A percentile compares a stretch with the other conserved stretches of the same genome.
These are phyloP conservation scores for Rhodinocichla rosea DNA, from an alignment of 2,113 vertebrate species.

Conservation along the genomic window DNA sequence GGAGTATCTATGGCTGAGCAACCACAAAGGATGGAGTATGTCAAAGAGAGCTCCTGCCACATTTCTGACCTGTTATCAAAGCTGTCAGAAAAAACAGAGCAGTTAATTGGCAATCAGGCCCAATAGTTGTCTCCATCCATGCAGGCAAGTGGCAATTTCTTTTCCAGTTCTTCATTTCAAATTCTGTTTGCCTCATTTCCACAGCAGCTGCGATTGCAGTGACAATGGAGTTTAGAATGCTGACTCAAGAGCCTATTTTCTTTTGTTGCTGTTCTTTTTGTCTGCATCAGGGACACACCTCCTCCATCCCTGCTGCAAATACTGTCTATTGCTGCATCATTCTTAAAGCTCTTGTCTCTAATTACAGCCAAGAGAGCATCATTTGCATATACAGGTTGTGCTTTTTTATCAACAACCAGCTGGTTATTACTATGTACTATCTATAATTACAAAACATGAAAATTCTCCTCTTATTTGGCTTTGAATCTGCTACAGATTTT, in stretches of 20 bases:
- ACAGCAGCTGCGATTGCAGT: neutral
- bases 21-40: neutral
- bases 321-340: neutral
- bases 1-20: neutral
- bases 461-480: neutral
- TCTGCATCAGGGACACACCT: neutral
- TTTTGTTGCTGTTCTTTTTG: constrained; percentile 11
- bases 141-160: constrained; percentile 9
- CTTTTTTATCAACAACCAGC: neutral
- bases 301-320: neutral
- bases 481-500: neutral
- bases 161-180: constrained; percentile 23
- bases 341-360: neutral
- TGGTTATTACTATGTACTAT: neutral
- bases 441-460: neutral
- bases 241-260: constrained; percentile 35
- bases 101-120: neutral
- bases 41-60: neutral
- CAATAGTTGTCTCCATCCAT: neutral
- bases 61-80: neutral
- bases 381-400: neutral
- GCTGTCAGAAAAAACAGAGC: neutral
- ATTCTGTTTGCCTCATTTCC: constrained; percentile 11
- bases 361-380: neutral
- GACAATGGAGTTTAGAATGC: neutral